Base-by-base conservation (phyloP, 1,140 invertebrate species). In the Galendromus occidentalis region DNA sequence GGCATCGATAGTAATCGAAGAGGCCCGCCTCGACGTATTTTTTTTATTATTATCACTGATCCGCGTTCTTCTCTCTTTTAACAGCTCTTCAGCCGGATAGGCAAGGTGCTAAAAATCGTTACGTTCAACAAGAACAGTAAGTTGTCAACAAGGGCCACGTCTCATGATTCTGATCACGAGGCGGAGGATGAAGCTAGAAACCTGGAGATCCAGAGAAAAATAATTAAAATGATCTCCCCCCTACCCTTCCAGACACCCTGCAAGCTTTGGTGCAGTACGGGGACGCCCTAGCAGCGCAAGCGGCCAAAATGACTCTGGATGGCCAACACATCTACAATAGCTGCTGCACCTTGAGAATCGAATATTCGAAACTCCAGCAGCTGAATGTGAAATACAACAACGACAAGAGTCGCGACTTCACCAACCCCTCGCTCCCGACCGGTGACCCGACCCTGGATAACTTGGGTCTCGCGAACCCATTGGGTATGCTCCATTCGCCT, bases 341-440 rank as follows among this genome's bases (percentile, higher is more conserved):
- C 47, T 97, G 94, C 80, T 97, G 94, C 80, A 97, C 91, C n/a
- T 80, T 99, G 71, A 87, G 92, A 74, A 97, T 99, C 72, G 95
- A 99, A 78, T 98, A 94, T 80, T 95, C 91, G 70, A 98, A 98
- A 79, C 84, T 99, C 82, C 86, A 87, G 67, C 91, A 87, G 67
- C 80, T 99, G 68, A 98, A 98, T 78, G 93, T 99, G 41, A 97
- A 96, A 76, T 99, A 94, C 80, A 98, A 98, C 81, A 99, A 99
- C 78, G 95, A 98, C 80, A 98, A 98, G 78, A 94, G 89, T 64
- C 81, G 95, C 55, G 95, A 99, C 78, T 99, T 94, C 79, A 98
- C 94, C 68, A 98, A 98, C 77, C 93, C 94, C 28, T 87, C 84
- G 72, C 81, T 98, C 73, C 93, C 94, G 0, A 89, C 89, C 47